Evolutionary conservation across 2,113 vertebrate species (phyloP).

Genomic region (Atherinomorus stipes): DNA sequence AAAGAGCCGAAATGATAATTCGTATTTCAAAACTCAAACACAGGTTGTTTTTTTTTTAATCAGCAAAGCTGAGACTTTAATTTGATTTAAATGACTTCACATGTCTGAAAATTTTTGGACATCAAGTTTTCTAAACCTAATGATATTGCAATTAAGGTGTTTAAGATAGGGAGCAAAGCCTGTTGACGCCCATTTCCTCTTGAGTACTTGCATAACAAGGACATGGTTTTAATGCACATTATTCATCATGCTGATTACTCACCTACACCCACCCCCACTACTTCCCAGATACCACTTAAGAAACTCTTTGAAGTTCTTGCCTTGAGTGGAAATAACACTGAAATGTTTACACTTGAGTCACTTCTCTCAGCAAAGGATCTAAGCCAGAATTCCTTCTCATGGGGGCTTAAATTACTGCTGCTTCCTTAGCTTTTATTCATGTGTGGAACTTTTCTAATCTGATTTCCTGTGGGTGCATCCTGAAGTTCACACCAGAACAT

Average conservation of each 20-base stretch:
- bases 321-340: conserved; percentile 25
- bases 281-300: conserved; percentile 5
- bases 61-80: not conserved
- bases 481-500: conserved; percentile 32
- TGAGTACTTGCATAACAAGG: conserved; percentile 34
- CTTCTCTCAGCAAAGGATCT: conserved; percentile 54
- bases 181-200: conserved; percentile 11
- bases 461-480: conserved; percentile 47
- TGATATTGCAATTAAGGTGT: conserved; percentile 29
- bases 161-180: conserved; percentile 17
- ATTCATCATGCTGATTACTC: conserved; percentile 40
- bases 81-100: not conserved
- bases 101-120: not conserved
- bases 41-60: no score
- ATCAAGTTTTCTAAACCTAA: not conserved
- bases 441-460: conserved; percentile 40
- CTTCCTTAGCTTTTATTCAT: conserved; percentile 58
- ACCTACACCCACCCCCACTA: conserved; percentile 24
- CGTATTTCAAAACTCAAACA: not conserved
- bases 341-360: conserved; percentile 48
- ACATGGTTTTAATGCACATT: conserved; percentile 48
- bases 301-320: conserved; percentile 47
- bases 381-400: conserved; percentile 23
- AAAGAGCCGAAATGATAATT: not conserved
- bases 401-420: conserved; percentile 40